Evolutionary conservation across 2,888 invertebrate species (phyloP), one percentile per base, ranked within the genome.

Genomic region (Brachyptera putata): DNA sequence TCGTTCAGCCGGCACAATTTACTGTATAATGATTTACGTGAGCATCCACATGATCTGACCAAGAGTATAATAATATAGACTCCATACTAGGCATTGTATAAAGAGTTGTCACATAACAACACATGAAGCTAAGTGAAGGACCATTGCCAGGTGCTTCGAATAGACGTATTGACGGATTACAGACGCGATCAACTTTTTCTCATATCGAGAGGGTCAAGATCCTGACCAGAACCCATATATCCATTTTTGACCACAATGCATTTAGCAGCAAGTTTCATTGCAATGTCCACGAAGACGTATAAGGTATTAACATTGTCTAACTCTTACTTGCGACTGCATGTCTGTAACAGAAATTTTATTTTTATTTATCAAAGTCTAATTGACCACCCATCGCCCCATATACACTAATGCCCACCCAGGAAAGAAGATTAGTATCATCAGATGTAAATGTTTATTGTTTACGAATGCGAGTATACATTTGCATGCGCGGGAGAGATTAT

Each of bases 41-140:
- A 34, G 48, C 48, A 22, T n/a, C n/a, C 48, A 14, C 1, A 21
- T 30, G 30, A 11, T 30, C 7, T 5, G 5, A 11, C 30, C 11
- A 30, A 11, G 7, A 11, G 30, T 7, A 30, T 30, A 30, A 5
- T 30, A 30, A 30, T 21, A 24, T 21, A 39, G 14, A 53, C 41
- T 37, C 59, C 59, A 18, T 53, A 53, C 59, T 53, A 21, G 59
- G 53, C 53, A 37, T 3, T 39, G 59, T 22, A 34, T 9, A 4
- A 4, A 55, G 16, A 57, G 46, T 46, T 46, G 46, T 46, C 46
- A 46, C 14, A n/a, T 21, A 18, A 41, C 41, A n/a, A 37, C 16
- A 16, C n/a, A 37, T 4, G 37, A 14, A 37, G n/a, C 37, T 41
- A 2, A 41, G 5, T 41, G 41, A 41, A 22, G 46, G 46, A 46